Base-by-base conservation (phyloP, 2,888 invertebrate genomes). In the Mythimna ferrago region DNA sequence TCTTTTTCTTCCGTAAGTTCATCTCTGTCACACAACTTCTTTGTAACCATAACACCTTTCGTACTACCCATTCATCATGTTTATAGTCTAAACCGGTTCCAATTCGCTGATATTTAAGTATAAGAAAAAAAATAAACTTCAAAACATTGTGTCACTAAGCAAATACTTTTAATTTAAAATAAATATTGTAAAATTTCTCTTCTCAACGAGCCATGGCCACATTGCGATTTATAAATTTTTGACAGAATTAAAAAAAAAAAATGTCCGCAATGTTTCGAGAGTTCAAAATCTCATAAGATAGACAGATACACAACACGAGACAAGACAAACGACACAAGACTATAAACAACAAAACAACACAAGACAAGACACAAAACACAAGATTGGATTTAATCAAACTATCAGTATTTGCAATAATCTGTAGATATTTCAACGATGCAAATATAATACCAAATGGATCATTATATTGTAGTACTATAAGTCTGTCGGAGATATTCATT, bases 401-500 rank as follows among this genome's bases (percentile, higher is more conserved):
- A 26, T 26, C 26, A 26, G 16, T 51, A 19, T 51, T 51, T 51
- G 51, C 51, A 53, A 53, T 19, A 58, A 19, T 38, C 16, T 14
- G 56, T 0, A 54, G 9, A 26, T 9, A 26, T 32, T 2, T 2
- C 32, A 26, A 70, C 7, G 63, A 11, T 38, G 14, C 11, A 21
- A 53, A 56, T 38, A 53, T 54, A 21, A 41, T 35, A 10, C 10
- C 44, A 48, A 48, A 48, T 48, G 48, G 48, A 16, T 48, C 48
- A 48, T 48, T 48, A 48, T 48, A 6, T 6, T 0, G 32, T 57
- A 32, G 21, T 53, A 38, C 19, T 53, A 70, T n/a, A 54, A 32
- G 44, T 67, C 26, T 58, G 19, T 11, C 32, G 16, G 57, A 60
- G 67, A 77, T 58, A 61, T 14, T 53, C 54, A 69, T 71, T 26